phyloP scores from a whole-genome alignment of 2,888 invertebrate species.

The Conchocele bisecta region DNA sequence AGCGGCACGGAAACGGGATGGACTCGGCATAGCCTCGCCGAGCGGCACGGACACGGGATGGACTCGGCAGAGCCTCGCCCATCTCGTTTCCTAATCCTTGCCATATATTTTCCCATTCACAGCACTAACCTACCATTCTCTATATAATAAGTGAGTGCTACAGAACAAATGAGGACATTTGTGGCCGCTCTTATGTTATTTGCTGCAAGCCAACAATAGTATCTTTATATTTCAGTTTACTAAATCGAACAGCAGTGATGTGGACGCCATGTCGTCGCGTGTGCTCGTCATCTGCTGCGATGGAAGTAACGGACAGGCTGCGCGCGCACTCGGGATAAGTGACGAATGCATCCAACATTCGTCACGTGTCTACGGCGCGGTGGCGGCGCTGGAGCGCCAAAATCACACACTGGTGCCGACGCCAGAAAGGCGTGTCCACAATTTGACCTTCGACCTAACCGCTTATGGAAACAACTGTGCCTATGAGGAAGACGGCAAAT shows the following conservation, averaged over 20 bases:
- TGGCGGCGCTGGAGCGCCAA: conserved; percentile 74
- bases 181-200: background rate
- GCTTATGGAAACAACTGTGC: conserved; percentile 67
- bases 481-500: conserved; percentile 59
- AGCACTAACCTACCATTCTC: no score
- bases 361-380: conserved; percentile 77
- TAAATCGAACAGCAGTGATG: conserved; percentile 68
- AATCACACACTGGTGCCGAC: conserved; percentile 69
- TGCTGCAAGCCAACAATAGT: background rate
- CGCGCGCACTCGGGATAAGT: conserved; percentile 75
- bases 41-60: no score
- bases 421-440: conserved; percentile 71
- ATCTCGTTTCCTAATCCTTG: no score
- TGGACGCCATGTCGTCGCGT: conserved; percentile 67
- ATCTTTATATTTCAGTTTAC: conserved; percentile 71
- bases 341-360: conserved; percentile 76
- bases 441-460: conserved; percentile 76
- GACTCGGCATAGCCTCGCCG: no score
- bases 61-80: no score
- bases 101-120: no score
- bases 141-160: no score
- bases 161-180: background rate
- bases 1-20: no score
- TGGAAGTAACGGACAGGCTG: conserved; percentile 73
- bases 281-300: conserved; percentile 78